These are phyloP conservation scores for Chalcosyrphus nemorum DNA, from an alignment of 2,888 invertebrate species.

Conservation along the genomic window DNA sequence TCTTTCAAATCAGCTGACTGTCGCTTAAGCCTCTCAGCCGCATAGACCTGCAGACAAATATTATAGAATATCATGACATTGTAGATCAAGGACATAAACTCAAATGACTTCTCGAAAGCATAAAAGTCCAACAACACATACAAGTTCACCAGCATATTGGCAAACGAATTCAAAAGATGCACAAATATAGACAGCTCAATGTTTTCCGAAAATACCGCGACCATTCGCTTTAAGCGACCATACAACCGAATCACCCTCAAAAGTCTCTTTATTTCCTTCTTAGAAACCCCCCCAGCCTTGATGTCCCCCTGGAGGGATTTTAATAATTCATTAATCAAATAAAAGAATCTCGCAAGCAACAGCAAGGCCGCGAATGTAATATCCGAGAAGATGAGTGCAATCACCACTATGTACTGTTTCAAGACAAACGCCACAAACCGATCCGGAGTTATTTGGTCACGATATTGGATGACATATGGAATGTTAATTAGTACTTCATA, in stretches of 20 bases:
- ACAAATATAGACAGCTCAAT: slow-evolving; percentile 77
- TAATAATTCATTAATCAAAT: slow-evolving; percentile 73
- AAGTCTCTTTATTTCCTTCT: slow-evolving; percentile 18
- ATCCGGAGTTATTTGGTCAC: slow-evolving; percentile 71
- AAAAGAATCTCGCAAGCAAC: slow-evolving; percentile 75
- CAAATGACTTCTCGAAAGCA: slow-evolving; percentile 13
- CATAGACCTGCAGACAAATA: slow-evolving; percentile 50
- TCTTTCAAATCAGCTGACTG: slow-evolving; percentile 11
- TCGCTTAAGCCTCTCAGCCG: slow-evolving; percentile 44
- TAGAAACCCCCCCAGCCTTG: neutral
- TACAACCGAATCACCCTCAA: slow-evolving; percentile 71
- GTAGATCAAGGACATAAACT: slow-evolving; percentile 30
- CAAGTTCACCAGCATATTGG: slow-evolving; percentile 78
- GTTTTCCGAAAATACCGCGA: slow-evolving; percentile 63
- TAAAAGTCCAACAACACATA: slow-evolving; percentile 77
- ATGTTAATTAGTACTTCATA: slow-evolving; percentile 77
- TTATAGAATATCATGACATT: slow-evolving; percentile 50
- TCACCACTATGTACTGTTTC: slow-evolving; percentile 75
- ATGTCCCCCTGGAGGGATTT: neutral
- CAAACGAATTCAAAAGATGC: slow-evolving; percentile 76
- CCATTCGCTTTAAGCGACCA: slow-evolving; percentile 65
- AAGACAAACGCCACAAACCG: slow-evolving; percentile 75
- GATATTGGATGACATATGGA: slow-evolving; percentile 76
- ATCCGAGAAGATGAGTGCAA: slow-evolving; percentile 76
- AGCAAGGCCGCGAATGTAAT: slow-evolving; percentile 75